Evolutionary conservation across 2,113 vertebrate species (phyloP).

Genomic region (Eclectus roratus): DNA sequence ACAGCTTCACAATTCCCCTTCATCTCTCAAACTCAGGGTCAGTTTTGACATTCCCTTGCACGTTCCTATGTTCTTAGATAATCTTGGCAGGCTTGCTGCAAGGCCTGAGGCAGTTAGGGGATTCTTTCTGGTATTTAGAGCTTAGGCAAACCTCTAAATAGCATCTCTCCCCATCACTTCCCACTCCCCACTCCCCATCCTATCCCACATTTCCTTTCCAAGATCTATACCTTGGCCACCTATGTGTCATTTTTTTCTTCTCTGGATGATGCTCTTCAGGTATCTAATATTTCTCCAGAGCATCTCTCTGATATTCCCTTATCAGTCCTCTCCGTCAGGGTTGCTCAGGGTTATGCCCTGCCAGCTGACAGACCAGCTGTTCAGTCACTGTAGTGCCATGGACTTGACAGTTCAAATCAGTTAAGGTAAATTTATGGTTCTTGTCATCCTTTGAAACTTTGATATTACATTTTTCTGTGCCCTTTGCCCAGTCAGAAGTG

Average conservation of each 20-base stretch:
- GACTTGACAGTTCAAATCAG: not conserved
- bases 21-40: not conserved
- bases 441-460: not conserved
- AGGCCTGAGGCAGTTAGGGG: not conserved
- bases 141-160: not conserved
- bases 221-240: not conserved
- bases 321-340: not conserved
- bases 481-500: not conserved
- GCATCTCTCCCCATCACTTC: accelerated
- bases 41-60: not conserved
- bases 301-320: not conserved
- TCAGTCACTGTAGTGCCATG: not conserved
- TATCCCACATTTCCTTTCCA: not conserved
- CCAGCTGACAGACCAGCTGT: not conserved
- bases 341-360: not conserved
- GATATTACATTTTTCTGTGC: not conserved
- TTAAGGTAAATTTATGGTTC: not conserved
- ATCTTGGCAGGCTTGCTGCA: not conserved
- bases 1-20: not conserved
- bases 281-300: not conserved
- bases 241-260: not conserved
- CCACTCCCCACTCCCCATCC: too few relatives aligned
- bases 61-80: not conserved
- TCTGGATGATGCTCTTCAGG: not conserved
- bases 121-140: not conserved